Evolutionary conservation across 2,113 vertebrate genomes (phyloP), one percentile per base, ranked within the genome.

Genomic region (Saguinus midas): DNA sequence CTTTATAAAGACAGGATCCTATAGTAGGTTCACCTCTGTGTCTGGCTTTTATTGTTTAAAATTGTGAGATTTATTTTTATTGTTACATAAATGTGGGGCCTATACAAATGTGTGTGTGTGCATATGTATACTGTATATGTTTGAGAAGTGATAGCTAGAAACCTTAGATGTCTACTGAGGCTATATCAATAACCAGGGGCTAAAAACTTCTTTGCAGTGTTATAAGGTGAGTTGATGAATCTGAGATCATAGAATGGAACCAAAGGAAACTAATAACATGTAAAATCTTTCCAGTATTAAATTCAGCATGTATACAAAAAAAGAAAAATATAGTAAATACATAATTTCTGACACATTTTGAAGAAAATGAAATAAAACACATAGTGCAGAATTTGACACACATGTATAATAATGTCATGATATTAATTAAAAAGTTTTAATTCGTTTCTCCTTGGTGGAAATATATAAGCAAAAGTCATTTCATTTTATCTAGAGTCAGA

Each of bases 361-460:
- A 87, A 79, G 89, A 90, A 96, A 94, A 78, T 35, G 92, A 78
- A 94, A 85, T 97, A 97, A 88, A 96, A 80, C 52, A 81, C 58
- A 92, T 61, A 79, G 82, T 97, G 93, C 87, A 97, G 97, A 97
- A 95, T 98, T 87, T 90, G 81, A 96, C 95, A 97, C 83, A 35
- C 86, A 92, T 85, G 78, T 89, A 50, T 84, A 97, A 98, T 97
- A 97, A 37, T 13, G 21, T 97, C 97, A 96, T 98, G 43, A 90
- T 92, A 76, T 90, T 98, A 97, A 98, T 98, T 97, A 97, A 98
- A 11, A 84, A 97, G 81, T 96, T 98, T 96, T 98, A 93, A 98
- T 98, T 98, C 97, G 95, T 97, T 95, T 97, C 58, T 82, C 72
- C 96, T 97, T 96, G 95, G 76, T 97, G 96, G 81, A 98, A 97